These are phyloP conservation scores for Morinoia aosen DNA, from an alignment of 2,888 invertebrate species.

Conservation along the genomic window DNA sequence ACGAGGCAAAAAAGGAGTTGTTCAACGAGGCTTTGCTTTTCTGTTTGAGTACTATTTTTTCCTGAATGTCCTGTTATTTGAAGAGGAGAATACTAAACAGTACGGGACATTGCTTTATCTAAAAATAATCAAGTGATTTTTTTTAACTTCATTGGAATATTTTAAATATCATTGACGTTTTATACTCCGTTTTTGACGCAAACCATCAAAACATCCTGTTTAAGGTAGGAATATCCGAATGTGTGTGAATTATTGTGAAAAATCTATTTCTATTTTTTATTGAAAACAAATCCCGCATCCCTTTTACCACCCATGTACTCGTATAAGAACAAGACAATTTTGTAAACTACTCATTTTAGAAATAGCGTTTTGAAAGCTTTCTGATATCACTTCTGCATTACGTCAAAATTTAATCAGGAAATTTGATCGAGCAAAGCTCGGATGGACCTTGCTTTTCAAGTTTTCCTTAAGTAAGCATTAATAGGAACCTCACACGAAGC, in stretches of 20 bases:
- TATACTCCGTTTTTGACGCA: too few relatives aligned
- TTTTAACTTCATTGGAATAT: too few relatives aligned
- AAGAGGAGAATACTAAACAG: not conserved
- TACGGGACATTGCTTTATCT: not conserved
- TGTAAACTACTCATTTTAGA: not conserved
- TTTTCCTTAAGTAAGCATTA: not conserved
- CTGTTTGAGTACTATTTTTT: not conserved
- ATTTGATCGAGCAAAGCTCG: not conserved
- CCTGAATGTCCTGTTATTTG: not conserved
- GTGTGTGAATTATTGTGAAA: too few relatives aligned
- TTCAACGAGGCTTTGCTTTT: not conserved
- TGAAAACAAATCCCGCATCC: not conserved
- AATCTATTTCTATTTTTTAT: not conserved
- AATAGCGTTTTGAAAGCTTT: not conserved
- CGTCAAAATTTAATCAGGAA: not conserved
- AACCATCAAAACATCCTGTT: too few relatives aligned
- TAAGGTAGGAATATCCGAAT: too few relatives aligned
- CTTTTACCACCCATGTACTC: not conserved
- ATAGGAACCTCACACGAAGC: not conserved
- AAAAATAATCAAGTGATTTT: not conserved
- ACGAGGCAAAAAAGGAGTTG: not conserved
- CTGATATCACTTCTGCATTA: not conserved
- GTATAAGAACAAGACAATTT: not conserved
- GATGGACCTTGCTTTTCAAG: not conserved
- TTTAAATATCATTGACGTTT: too few relatives aligned